Base-by-base conservation (phyloP, 1,140 invertebrate genomes). In the Drosophila ambigua region DNA sequence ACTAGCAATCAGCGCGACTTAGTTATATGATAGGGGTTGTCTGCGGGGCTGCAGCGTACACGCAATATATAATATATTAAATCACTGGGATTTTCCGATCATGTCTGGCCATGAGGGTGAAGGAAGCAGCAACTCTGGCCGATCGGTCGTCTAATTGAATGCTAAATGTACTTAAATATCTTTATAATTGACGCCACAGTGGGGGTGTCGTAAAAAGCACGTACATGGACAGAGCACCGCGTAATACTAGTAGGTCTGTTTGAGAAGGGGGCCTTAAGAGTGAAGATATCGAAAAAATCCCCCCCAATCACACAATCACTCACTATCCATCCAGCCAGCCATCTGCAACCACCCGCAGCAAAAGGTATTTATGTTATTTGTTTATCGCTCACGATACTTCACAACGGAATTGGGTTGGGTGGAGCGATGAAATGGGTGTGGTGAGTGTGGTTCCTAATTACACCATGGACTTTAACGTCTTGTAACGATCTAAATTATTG, bases 101-200 rank as follows among this genome's bases (percentile, higher is more conserved):
- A 53, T 28, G 28, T 54, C 77, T 60, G 60, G 45, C 55, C 73
- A 61, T 77, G 68, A 52, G 26, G 66, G 57, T 69, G 57, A 35
- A 65, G 64, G 8, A 26, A 13, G 31, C 31, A 35, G 31, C 4
- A 49, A 49, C 52, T 58, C 31, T 57, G 67, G 46, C 28, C 64
- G 35, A 4, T 13, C 35, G 35, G 11, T 13, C 58, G 65, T 78
- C 71, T 87, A 88, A 88, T 88, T 88, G 83, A 67, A 77, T 82
- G 83, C 76, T 88, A 88, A 88, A 79, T 88, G 83, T 88, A 89
- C 84, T 88, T 83, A 89, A 88, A 88, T 88, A 88, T 88, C 76
- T 88, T 84, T 88, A 89, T 88, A 88, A 88, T 88, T 88, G 84
- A 77, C 83, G 84, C 83, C 83, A 88, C 72, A 53, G 55, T 62